Evolutionary conservation across 2,888 invertebrate species (phyloP).

Genomic region (Carabus problematicus): DNA sequence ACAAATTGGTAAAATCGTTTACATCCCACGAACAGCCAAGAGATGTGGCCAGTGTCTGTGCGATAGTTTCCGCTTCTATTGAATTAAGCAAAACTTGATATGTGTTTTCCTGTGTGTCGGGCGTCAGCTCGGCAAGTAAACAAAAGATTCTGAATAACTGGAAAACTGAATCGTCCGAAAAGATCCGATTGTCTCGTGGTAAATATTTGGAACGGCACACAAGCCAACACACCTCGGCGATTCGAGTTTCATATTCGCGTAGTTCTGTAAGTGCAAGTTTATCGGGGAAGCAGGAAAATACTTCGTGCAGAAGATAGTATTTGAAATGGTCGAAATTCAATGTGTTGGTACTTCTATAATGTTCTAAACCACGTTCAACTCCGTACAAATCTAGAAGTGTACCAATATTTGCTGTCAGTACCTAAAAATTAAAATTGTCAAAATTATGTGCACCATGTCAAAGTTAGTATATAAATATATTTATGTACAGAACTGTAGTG

Average conservation of each 20-base stretch:
- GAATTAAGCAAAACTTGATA: conserved; percentile 69
- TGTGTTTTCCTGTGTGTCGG: conserved; percentile 60
- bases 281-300: conserved; percentile 71
- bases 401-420: conserved; percentile 82
- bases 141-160: conserved; percentile 82
- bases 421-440: conserved; percentile 62
- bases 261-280: conserved; percentile 65
- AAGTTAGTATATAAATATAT: not conserved
- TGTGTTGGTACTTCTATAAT: conserved; percentile 72
- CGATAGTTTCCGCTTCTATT: conserved; percentile 72
- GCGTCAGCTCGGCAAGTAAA: conserved; percentile 75
- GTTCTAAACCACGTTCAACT: conserved; percentile 80
- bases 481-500: not conserved
- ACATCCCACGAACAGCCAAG: conserved; percentile 75
- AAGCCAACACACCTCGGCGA: conserved; percentile 82
- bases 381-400: conserved; percentile 79
- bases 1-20: conserved; percentile 68
- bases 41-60: conserved; percentile 72
- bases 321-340: conserved; percentile 78
- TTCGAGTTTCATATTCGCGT: conserved; percentile 69
- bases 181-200: conserved; percentile 66
- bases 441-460: conserved; percentile 1
- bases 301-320: conserved; percentile 78
- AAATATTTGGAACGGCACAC: conserved; percentile 74
- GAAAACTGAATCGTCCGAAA: conserved; percentile 71